Conservation (phyloP, 1,140 invertebrate genomes). For the Caligus rogercresseyi region DNA sequence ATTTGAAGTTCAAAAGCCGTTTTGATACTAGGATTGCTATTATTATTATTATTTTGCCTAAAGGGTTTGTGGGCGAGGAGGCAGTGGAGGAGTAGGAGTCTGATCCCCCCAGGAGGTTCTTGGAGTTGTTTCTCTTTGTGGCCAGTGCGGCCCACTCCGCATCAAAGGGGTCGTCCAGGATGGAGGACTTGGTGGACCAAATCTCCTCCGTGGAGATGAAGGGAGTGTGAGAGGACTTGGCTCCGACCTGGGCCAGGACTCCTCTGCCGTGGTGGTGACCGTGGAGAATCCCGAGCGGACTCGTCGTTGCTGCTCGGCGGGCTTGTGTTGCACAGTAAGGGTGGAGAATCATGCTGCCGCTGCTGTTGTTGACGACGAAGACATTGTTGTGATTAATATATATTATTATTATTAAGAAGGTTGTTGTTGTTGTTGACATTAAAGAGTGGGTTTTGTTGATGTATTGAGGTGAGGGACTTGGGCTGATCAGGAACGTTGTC, state of each 20-base stretch:
- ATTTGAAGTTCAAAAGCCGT: slow-evolving; percentile 7
- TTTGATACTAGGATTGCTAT: background rate
- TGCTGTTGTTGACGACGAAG: too few relatives aligned
- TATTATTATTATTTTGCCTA: background rate
- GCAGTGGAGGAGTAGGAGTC: background rate
- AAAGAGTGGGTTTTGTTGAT: background rate
- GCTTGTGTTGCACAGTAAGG: too few relatives aligned
- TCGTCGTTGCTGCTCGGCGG: too few relatives aligned
- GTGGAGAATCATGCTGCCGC: too few relatives aligned
- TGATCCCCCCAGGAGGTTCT: slow-evolving; percentile 30
- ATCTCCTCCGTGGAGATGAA: slow-evolving; percentile 11
- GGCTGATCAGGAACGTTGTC: slow-evolving; percentile 22
- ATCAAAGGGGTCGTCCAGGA: slow-evolving; percentile 52
- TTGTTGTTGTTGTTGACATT: background rate
- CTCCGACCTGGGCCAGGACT: background rate
- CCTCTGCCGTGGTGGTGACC: background rate
- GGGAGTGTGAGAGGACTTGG: background rate
- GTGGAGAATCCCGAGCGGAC: background rate
- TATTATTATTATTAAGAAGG: too few relatives aligned
- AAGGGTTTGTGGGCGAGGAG: slow-evolving; percentile 4
- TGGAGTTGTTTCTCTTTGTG: slow-evolving; percentile 25
- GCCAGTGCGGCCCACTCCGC: slow-evolving; percentile 57
- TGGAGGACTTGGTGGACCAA: slow-evolving; percentile 21
- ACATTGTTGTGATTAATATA: too few relatives aligned
- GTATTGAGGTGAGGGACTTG: background rate